Evolutionary conservation across 2,797 vertebrate species (phyloP), one percentile per base, ranked within the genome.

Genomic region (Sebastes cheni): DNA sequence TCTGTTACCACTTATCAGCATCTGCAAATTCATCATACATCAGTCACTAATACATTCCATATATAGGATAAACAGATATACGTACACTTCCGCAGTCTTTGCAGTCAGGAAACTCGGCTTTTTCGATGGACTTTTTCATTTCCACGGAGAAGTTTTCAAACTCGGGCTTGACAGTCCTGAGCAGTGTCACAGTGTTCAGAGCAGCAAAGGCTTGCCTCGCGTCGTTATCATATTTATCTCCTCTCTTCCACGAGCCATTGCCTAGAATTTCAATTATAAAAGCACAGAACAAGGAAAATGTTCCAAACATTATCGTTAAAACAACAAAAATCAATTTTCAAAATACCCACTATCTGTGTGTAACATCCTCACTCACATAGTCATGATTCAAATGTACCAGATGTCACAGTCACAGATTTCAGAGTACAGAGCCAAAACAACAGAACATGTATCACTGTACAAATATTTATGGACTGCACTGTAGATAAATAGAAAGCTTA

Each of bases 81-180:
- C 98, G 0, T 98, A 99, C 96, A 93, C 89, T 93, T 72, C 76
- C 95, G 89, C 97, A 97, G 90, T 97, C 97, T 64, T 96, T 95
- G 72, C 95, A 96, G 79, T 94, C 87, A 68, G 93, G 71, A 8
- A 93, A 64, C 1, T 86, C 89, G 2, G 42, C 62, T 46, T 85
- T 96, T 92, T 97, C 95, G 70, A 95, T 90, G 85, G 97, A 97
- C 91, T 91, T 97, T 93, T 96, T 97, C 95, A 99, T 97, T 87
- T 99, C 97, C 81, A 97, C 85, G 68, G 97, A 97, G 96, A 99
- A 99, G 88, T 96, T 97, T 92, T 98, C 97, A 94, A 99, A 99
- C 89, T 99, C 97, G 0, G 98, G 97, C 88, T 99, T 99, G 89
- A 97, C 95, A 0, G 97, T 97, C 92, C 97, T 97, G 90, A 99